Percentiles rank a stretch among this genome's conserved stretches.
These are phyloP conservation scores for Thinocorus orbignyianus DNA, from an alignment of 2,113 vertebrate species.

Conservation along the genomic window DNA sequence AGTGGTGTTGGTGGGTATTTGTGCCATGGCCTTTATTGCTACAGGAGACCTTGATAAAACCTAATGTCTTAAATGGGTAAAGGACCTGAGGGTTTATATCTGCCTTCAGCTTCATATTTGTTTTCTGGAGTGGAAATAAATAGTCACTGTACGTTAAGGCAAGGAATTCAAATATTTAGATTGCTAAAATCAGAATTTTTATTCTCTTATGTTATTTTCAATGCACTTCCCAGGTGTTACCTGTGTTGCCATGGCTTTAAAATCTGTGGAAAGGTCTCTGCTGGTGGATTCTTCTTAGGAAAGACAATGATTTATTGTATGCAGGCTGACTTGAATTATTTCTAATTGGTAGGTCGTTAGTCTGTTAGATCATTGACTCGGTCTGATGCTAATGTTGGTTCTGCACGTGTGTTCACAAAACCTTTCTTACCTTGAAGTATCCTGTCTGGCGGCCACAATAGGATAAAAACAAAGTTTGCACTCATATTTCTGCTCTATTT, in stretches of 20 bases:
- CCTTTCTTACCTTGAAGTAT: background rate
- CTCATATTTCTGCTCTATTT: background rate
- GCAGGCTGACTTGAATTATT: background rate
- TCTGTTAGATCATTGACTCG: background rate
- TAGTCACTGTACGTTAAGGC: fast-evolving
- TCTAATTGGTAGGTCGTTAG: background rate
- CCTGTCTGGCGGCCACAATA: background rate
- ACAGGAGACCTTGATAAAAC: background rate
- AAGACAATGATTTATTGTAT: background rate
- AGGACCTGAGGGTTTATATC: background rate
- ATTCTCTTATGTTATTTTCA: background rate
- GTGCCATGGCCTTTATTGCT: background rate
- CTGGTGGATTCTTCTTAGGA: background rate
- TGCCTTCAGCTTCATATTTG: background rate
- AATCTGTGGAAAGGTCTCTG: background rate
- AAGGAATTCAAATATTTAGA: background rate
- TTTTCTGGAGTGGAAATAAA: background rate
- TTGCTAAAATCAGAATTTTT: background rate
- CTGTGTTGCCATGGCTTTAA: background rate
- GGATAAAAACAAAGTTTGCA: background rate
- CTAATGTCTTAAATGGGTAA: background rate
- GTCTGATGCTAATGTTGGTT: background rate
- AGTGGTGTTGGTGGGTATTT: fast-evolving
- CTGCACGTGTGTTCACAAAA: background rate
- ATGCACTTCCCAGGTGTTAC: background rate